Evolutionary conservation across 2,888 invertebrate genomes (phyloP), one percentile per base, ranked within the genome.

Genomic region (Eurytoma californica): DNA sequence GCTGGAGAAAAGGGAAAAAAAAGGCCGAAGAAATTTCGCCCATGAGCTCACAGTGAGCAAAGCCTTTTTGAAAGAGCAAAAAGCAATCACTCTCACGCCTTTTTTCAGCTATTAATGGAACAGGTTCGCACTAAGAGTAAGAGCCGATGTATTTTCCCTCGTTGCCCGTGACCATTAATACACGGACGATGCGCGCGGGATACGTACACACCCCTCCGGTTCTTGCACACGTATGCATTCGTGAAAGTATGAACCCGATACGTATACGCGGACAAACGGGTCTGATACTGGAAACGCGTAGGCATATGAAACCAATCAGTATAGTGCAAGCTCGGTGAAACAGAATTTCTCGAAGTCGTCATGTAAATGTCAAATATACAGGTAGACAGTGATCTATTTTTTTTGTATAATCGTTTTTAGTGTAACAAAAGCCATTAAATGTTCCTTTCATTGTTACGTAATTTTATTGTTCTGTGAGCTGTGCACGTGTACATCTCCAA

Each of bases 81-180:
- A 69, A 69, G 57, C 69, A 69, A 69, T 69, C 57, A 69, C 57
- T 47, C 47, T 57, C 69, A 47, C 69, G 58, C 58, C 69, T 58
- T 69, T 53, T 69, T 69, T 47, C 58, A 47, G 20, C 20, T 47
- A 69, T 69, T 69, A 69, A 58, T 58, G 47, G 20, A 69, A 69
- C 47, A 47, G 47, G 69, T 18, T 18, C 13, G 69, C 30, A 20
- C 39, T 13, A 20, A 69, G 20, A 69, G 69, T 47, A 58, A 47
- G 47, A 28, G 58, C 20, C 30, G 68, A 55, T 55, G 68, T 39
- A 30, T 55, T 55, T 39, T 53, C 66, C n/a, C 65, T 24, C 63
- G 63, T 30, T 39, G 47, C 47, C n/a, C 24, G n/a, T 53, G 30
- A 68, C 67, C 67, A 68, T 30, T 68, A 68, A 68, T 55, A 51